phyloP scores from a whole-genome alignment of 2,113 vertebrate genomes.

The Chaetura pelagica region DNA sequence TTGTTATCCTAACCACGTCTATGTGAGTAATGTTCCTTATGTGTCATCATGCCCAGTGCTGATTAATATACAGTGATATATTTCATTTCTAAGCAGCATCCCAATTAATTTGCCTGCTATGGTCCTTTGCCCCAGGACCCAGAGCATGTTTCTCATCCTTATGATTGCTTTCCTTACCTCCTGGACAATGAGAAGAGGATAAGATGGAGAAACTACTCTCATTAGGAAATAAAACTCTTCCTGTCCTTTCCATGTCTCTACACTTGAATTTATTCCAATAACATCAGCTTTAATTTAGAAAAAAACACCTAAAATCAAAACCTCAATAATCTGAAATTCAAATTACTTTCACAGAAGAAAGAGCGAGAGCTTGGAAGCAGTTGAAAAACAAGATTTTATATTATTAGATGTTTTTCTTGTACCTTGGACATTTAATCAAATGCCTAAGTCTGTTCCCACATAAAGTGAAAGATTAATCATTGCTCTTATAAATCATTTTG shows the following conservation, averaged over 20 bases:
- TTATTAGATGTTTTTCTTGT: conserved; percentile 22
- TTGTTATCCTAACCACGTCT: conserved; percentile 43
- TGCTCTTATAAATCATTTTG: neutral
- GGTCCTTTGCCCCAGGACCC: neutral
- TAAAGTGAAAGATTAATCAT: neutral
- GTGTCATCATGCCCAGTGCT: neutral
- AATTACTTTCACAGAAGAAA: neutral
- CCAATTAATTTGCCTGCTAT: conserved; percentile 48
- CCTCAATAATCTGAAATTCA: conserved; percentile 31
- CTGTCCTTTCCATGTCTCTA: neutral
- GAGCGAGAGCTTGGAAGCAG: conserved; percentile 10
- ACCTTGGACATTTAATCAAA: conserved; percentile 34
- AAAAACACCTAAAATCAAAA: neutral
- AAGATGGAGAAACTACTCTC: neutral
- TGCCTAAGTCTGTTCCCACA: neutral
- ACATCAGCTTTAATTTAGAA: neutral
- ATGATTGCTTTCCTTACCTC: conserved; percentile 3
- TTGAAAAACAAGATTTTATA: neutral
- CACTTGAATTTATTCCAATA: neutral
- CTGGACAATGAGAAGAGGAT: neutral
- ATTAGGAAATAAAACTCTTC: neutral
- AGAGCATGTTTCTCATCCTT: neutral
- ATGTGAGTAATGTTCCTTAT: neutral
- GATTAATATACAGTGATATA: conserved; percentile 53
- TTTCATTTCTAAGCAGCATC: conserved; percentile 29